These are phyloP conservation scores for Mus minutoides DNA, from an alignment of 2,797 vertebrate species.

Conservation along the genomic window DNA sequence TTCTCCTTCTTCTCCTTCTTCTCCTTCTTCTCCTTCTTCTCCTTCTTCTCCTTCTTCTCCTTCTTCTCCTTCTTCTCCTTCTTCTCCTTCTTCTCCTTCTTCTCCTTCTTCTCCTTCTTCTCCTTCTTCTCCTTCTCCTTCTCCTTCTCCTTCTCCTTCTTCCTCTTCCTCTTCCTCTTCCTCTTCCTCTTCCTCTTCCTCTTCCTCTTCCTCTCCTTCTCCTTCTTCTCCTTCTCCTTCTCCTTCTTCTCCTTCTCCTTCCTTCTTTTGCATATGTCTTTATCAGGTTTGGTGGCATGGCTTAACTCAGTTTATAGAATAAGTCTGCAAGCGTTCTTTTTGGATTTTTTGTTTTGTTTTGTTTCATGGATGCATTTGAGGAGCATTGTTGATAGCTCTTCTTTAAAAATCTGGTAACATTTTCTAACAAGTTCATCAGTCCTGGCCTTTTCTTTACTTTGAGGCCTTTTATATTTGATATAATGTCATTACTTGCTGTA, in stretches of 20 bases:
- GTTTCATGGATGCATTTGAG: background rate
- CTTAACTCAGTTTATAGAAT: background rate
- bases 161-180: accelerated
- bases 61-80: background rate
- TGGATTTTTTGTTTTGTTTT: too few species aligned
- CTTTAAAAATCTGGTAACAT: background rate
- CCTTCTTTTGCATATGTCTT: background rate
- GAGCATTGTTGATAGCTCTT: background rate
- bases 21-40: background rate
- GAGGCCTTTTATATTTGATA: background rate
- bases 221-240: too few species aligned
- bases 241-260: accelerated
- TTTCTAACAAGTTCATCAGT: background rate
- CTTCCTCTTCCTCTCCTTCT: accelerated
- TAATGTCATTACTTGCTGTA: background rate
- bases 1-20: accelerated
- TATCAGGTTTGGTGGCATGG: background rate
- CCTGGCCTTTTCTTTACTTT: background rate
- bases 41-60: background rate
- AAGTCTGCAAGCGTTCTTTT: background rate
- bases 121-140: accelerated
- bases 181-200: too few species aligned
- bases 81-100: accelerated
- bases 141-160: accelerated
- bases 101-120: accelerated